Evolutionary conservation across 1,140 invertebrate genomes (phyloP), one percentile per base, ranked within the genome.

Genomic region (Lepidurus apus): DNA sequence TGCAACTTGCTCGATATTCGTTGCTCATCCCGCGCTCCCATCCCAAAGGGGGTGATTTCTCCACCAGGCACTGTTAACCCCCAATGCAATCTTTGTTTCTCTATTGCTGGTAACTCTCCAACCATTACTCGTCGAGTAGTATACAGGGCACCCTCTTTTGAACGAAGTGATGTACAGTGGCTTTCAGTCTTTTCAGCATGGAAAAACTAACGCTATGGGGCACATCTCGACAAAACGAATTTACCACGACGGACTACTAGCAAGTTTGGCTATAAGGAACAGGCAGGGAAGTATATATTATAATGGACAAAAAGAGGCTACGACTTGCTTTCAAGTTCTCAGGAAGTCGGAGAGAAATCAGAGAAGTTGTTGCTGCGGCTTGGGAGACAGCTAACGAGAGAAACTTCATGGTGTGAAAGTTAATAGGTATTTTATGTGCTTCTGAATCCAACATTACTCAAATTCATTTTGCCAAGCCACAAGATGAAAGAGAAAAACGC

Each of bases 101-200:
- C 13, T 65, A 13, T 65, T n/a, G 53, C 21, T 13, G 9, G 53
- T 65, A 13, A 65, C 53, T n/a, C 53, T n/a, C 53, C 53, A 65
- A 21, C 53, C 53, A 65, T 65, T 65, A 65, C 6, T 65, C 53
- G 6, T 17, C 21, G 6, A n/a, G 21, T 8, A 65, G 53, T n/a
- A 65, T 13, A 65, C 21, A 65, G 53, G 53, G 53, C 4, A 65
- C 17, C 13, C 53, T 21, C 53, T 65, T 21, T 65, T 65, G 17
- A n/a, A 65, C 53, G 53, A 65, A 65, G 53, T 21, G 53, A 65
- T 65, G 53, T 65, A 21, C n/a, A 13, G 53, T 65, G 21, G 53
- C 53, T 65, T 65, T 65, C 53, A 65, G 53, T 65, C 17, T 65
- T 65, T 65, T 65, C 53, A 65, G 53, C 13, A 17, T 7, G n/a